Evolutionary conservation across 2,113 vertebrate species (phyloP).

Genomic region (Macquaria ambigua): DNA sequence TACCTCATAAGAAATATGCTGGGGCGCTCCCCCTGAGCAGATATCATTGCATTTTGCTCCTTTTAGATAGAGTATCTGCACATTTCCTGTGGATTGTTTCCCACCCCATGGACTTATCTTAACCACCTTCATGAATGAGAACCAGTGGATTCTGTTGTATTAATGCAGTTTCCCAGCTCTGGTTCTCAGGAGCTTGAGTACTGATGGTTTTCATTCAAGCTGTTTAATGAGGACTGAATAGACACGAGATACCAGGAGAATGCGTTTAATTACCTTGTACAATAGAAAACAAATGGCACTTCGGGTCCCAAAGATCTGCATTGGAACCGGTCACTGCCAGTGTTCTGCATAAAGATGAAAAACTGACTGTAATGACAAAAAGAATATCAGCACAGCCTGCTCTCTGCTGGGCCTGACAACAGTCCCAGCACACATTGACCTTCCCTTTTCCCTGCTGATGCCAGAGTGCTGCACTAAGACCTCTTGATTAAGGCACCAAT

Average conservation of each 20-base stretch:
- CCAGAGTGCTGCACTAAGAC: conserved; percentile 11
- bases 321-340: conserved; percentile 21
- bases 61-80: conserved; percentile 1
- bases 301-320: conserved; percentile 34
- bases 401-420: conserved; percentile 30
- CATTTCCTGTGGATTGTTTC: background rate
- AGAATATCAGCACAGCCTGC: conserved; percentile 7
- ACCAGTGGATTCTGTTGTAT: background rate
- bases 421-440: conserved; percentile 20
- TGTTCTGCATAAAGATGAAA: conserved; percentile 46
- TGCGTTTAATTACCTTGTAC: conserved; percentile 54
- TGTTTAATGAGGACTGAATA: conserved; percentile 57
- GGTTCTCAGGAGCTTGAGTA: conserved; percentile 4
- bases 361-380: conserved; percentile 9
- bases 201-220: conserved; percentile 47
- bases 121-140: conserved; percentile 3
- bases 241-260: conserved; percentile 45
- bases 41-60: conserved; percentile 27
- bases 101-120: conserved; percentile 6
- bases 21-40: background rate
- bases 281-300: conserved; percentile 56
- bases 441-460: background rate
- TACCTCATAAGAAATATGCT: conserved; percentile 10
- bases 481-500: background rate
- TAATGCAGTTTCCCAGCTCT: conserved; percentile 25